Base-by-base conservation (phyloP, 2,797 vertebrate species). In the Vespertilio murinus region DNA sequence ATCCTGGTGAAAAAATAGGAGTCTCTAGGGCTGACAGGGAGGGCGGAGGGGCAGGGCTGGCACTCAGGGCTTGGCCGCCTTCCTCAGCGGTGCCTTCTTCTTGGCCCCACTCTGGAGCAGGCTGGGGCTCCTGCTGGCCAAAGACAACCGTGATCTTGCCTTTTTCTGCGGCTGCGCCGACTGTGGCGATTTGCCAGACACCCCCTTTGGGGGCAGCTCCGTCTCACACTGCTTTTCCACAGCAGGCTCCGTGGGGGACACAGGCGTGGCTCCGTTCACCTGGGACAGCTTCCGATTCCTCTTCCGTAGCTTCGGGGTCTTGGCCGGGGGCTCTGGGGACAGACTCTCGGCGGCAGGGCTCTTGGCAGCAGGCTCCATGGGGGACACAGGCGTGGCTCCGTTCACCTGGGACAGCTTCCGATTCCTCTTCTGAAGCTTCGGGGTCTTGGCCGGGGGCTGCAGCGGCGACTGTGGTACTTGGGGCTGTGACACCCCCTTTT, bases 111-210 rank as follows among this genome's bases (percentile, higher is more conserved):
- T 96, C 83, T 97, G 97, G 59, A 94, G 84, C 11, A 96, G 98
- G 59, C 75, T 96, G 33, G 96, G 38, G 16, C 5, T 97, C 65
- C 49, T 95, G 71, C 10, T 40, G 16, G 69, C 33, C 3, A 97
- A 75, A 9, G 97, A 94, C 0, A 83, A 74, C 85, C 98, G 98
- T 67, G 79, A 75, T 85, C 98, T 98, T 65, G 92, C 73, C 97
- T 98, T 99, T 94, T 99, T 99, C 78, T 97, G 97, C 0, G 98
- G 96, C 94, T 96, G 91, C 3, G 94, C 88, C 73, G 98, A 90
- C 56, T 59, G 77, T 1, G 93, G 94, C 0, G 49, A 90, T 71
- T 59, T 93, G 79, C 70, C 86, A 0, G 83, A 77, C 25, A 83
- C 13, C 8, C 35, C 93, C 74, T 90, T 94, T 52, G 70, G 45